Conservation (phyloP, 2,888 invertebrate species). For the Epinotia nisella region DNA sequence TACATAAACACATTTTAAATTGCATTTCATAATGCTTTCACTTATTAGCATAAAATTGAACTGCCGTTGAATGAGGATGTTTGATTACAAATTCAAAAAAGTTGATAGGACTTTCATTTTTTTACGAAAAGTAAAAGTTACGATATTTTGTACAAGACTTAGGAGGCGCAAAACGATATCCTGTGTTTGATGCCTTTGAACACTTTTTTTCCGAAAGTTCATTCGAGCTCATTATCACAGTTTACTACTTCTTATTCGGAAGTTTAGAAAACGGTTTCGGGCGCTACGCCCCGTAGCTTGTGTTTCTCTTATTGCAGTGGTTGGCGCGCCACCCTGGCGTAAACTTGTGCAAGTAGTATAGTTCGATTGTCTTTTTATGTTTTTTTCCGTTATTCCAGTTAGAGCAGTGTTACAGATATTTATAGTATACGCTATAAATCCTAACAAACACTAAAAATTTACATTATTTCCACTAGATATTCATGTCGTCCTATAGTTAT, state of each 20-base stretch:
- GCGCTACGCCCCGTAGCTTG: constrained; percentile 1
- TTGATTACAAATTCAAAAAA: no score
- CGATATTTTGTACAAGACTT: background rate
- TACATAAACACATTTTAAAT: no score
- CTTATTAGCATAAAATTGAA: background rate
- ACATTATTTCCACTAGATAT: background rate
- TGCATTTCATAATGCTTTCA: no score
- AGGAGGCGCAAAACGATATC: background rate
- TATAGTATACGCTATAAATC: background rate
- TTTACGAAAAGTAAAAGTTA: background rate
- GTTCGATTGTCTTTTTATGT: constrained; percentile 1
- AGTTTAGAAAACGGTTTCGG: constrained; percentile 23
- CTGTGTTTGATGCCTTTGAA: constrained; percentile 10
- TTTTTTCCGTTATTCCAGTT: background rate
- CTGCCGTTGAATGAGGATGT: background rate
- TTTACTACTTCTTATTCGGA: constrained; percentile 28
- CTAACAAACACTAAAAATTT: background rate
- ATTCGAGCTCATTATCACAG: constrained; percentile 6
- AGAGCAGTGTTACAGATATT: background rate
- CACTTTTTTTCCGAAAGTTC: constrained; percentile 6
- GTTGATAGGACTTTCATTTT: background rate
- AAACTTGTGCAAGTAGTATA: background rate
- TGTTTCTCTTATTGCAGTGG: constrained; percentile 20
- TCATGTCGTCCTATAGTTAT: background rate
- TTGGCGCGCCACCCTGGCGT: constrained; percentile 13